Evolutionary conservation across 2,113 vertebrate species (phyloP), one percentile per base, ranked within the genome.

Genomic region (Nyctibius bracteatus): DNA sequence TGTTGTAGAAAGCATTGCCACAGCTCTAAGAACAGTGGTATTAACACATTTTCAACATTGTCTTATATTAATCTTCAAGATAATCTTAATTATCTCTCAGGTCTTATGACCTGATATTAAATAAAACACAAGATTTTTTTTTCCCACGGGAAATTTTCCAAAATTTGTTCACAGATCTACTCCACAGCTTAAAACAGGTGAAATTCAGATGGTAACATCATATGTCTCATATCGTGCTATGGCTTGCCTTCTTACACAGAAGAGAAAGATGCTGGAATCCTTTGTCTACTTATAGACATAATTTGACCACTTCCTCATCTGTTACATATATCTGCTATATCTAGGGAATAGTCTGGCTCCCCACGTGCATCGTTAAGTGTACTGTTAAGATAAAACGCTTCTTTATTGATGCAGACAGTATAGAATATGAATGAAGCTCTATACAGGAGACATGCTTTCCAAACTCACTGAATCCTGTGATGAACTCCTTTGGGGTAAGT

Each of bases 401-500:
- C 20, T 57, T 86, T 71, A 58, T 5, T 81, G 33, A 62, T 62
- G 12, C 55, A 25, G n/a, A 78, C 30, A 46, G 33, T 46, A 70
- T 6, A 66, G 71, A 90, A 77, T 9, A 62, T 7, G 14, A 78
- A 72, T 77, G 68, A 92, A 92, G 23, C 25, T 88, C 51, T 54
- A 22, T 14, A 78, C 3, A 80, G 44, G 31, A 86, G 7, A 74
- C 27, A 73, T 8, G 43, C 10, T 84, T 85, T 78, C 62, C 44
- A 94, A 94, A 99, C 99, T 61, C 97, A 99, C 99, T 99, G 67
- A 99, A 99, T 96, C 99, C 99, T 14, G 97, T 97, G 54, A 98
- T 98, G 97, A 99, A 99, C 96, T 99, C 99, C 18, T 99, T 97
- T 25, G 98, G 98, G 10, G 99, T 99, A 57, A 99, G 99, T 67